Evolutionary conservation across 2,888 invertebrate genomes (phyloP), one percentile per base, ranked within the genome.

Genomic region (Agrochola circellaris): DNA sequence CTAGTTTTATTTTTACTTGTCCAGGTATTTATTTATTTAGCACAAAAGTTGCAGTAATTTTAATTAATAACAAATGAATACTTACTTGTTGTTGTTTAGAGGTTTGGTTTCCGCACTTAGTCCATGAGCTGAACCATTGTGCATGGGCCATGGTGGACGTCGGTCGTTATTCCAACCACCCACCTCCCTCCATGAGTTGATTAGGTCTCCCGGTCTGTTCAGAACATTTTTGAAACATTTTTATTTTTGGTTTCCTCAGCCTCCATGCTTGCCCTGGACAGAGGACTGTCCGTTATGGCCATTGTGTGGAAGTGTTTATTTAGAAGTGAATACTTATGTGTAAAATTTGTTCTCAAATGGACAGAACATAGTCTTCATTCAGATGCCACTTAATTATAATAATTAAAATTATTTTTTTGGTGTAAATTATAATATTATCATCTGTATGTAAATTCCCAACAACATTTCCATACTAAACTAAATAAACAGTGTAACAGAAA

Each of bases 391-490:
- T 20, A 34, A 7, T n/a, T 9, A 48, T 0, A 34, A 20, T 20
- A 9, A 15, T 15, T 20, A 20, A 72, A 72, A n/a, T 17, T 20
- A 26, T 20, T 4, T 26, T 4, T 72, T 3, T 13, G 1, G 6
- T 34, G 8, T 15, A 26, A 68, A 72, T 20, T 2, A 26, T 20
- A 48, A 42, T 56, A 45, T 45, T 48, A 23, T 70, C 17, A 69
- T 15, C 15, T 20, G 2, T 73, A 54, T 60, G 58, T 73, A 65
- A 81, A 73, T 73, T 6, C 72, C n/a, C 26, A 17, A 3, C 45
- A 54, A 45, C 5, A 81, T 82, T 79, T 54, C 58, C 70, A 73
- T 75, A 73, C 81, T 48, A 60, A 61, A 56, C n/a, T 38, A 81
- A 70, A 51, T 56, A 64, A 60, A 34, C 11, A 48, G n/a, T 0